A percentile compares a stretch with the other conserved stretches of the same genome.
Conservation (phyloP, 2,113 vertebrate genomes). For the Psilopogon haemacephalus region DNA sequence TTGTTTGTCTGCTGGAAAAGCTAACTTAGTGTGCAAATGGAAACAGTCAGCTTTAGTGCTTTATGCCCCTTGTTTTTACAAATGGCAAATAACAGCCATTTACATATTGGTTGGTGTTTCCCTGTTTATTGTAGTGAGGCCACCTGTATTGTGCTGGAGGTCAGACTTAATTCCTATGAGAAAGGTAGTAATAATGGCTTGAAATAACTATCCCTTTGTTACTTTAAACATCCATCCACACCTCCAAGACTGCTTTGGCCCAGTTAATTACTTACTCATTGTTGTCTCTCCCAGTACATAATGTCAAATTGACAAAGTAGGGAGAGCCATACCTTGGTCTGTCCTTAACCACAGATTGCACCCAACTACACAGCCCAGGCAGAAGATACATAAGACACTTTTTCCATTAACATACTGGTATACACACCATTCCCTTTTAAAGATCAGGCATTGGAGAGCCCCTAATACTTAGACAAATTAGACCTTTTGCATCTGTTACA, state of each 20-base stretch:
- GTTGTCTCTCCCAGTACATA: neutral
- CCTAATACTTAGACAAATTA: neutral
- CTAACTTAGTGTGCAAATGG: neutral
- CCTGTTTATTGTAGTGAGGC: neutral
- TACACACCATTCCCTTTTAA: neutral
- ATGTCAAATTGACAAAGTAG: accelerated
- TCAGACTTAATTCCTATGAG: neutral
- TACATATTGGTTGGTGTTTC: neutral
- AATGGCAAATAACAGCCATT: neutral
- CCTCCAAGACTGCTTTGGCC: neutral
- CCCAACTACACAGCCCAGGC: neutral
- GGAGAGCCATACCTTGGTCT: neutral
- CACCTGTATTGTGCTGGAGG: neutral
- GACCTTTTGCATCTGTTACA: neutral
- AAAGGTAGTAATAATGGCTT: neutral
- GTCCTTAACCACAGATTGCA: neutral
- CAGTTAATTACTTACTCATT: neutral
- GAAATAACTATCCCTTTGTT: neutral
- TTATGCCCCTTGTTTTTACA: neutral
- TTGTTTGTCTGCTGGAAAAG: neutral
- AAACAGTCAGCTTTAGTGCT: neutral
- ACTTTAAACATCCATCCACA: neutral
- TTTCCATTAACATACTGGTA: neutral
- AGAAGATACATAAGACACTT: neutral
- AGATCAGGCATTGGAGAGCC: neutral